Evolutionary conservation across 2,113 vertebrate species (phyloP), one percentile per base, ranked within the genome.

Genomic region (Crotalus tigris): DNA sequence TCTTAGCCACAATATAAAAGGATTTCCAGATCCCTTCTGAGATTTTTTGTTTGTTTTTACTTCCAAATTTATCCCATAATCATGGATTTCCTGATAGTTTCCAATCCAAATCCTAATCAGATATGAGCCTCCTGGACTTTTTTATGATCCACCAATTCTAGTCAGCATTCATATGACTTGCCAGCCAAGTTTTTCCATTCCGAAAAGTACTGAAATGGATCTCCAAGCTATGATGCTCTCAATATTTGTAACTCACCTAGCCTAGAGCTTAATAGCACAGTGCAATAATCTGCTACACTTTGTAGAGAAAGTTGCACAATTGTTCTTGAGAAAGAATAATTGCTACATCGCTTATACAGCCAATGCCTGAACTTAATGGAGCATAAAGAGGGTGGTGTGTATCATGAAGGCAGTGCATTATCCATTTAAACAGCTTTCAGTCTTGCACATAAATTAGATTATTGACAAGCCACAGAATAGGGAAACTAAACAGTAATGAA

Each of bases 271-370:
- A 96, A 97, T 95, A 96, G 91, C 93, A 95, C 49, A 89, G 90
- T 94, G 91, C 64, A 96, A 94, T 96, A 96, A 95, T 95, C 94
- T 96, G 94, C 93, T 96, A 95, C 96, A 88, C 91, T 95, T 96
- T 96, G 85, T 90, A 88, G 49, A 44, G 55, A 96, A 95, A 96
- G 61, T 90, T 94, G 85, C 92, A 89, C 95, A 95, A 91, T 94
- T 96, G 58, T 96, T 97, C 94, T 94, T 96, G 91, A 94, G 94
- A 95, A 95, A 95, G 97, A 97, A 97, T 97, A 97, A 97, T 97
- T 96, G 96, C 89, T 96, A 95, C 29, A 13, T 94, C 94, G 91
- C 89, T 94, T 96, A 96, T 93, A 94, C 95, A 96, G 94, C 96
- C 96, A 96, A 96, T 5, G 92, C 92, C 91, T 96, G 94, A 95